Evolutionary conservation across 2,113 vertebrate species (phyloP).

Genomic region (Brienomyrus longianalis): DNA sequence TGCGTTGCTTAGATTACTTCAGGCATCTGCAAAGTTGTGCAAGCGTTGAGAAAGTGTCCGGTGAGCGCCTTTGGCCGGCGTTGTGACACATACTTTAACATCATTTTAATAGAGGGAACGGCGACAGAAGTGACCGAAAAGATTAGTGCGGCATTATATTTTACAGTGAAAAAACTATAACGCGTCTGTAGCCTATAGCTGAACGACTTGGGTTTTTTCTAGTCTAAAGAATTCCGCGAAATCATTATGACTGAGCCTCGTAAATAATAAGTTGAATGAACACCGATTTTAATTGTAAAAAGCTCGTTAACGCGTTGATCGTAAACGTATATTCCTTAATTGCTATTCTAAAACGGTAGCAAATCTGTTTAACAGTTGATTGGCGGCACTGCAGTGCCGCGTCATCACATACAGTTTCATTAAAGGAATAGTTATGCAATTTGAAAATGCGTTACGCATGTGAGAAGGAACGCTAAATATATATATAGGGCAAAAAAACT

Average conservation of each 20-base stretch:
- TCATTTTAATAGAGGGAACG: not conserved
- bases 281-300: not conserved
- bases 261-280: not conserved
- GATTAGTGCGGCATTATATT: not conserved
- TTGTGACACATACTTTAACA: not conserved
- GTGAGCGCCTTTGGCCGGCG: not conserved
- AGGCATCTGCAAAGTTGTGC: constrained; percentile 10
- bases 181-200: not conserved
- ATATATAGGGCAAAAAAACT: constrained; percentile 3
- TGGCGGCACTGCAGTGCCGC: not conserved
- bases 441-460: constrained; percentile 4
- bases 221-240: not conserved
- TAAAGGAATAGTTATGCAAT: constrained; percentile 16
- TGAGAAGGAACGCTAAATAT: not conserved
- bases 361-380: constrained; percentile 13
- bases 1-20: constrained; percentile 11
- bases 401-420: not conserved
- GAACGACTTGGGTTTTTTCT: not conserved
- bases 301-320: not conserved
- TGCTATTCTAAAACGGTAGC: not conserved
- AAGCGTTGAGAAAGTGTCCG: not conserved
- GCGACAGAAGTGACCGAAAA: constrained; percentile 6
- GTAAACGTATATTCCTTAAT: constrained; percentile 6
- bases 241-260: not conserved
- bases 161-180: not conserved